Conservation (phyloP, 2,797 vertebrate genomes). For the Lindbergichthys nudifrons region DNA sequence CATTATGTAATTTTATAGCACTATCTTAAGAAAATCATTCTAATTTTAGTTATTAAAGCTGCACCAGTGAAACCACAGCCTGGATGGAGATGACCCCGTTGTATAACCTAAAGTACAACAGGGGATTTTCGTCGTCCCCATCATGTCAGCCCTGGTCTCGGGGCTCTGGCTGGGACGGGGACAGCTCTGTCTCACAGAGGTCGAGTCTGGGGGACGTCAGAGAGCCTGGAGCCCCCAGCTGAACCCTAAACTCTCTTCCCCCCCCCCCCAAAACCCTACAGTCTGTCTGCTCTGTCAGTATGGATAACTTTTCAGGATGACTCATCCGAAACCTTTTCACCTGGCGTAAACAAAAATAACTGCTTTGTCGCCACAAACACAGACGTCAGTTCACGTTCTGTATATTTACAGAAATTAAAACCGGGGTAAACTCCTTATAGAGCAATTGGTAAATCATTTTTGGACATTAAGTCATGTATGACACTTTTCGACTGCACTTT, state of each 20-base stretch:
- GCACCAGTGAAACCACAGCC: background rate
- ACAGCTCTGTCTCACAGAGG: slow-evolving; percentile 63
- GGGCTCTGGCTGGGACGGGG: slow-evolving; percentile 54
- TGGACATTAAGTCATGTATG: no score
- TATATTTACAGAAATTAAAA: background rate
- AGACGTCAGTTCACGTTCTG: background rate
- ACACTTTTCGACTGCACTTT: no score
- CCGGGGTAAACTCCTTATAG: background rate
- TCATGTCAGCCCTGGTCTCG: slow-evolving; percentile 45
- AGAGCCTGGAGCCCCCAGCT: slow-evolving; percentile 43
- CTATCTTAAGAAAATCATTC: no score
- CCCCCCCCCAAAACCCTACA: slow-evolving; percentile 22
- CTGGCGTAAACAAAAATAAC: slow-evolving; percentile 30
- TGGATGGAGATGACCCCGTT: slow-evolving; percentile 12
- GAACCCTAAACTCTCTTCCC: slow-evolving; percentile 40
- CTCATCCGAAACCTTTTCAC: slow-evolving; percentile 46
- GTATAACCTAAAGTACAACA: slow-evolving; percentile 18
- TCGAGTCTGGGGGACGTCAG: slow-evolving; percentile 48
- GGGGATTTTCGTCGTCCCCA: slow-evolving; percentile 23
- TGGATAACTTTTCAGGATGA: slow-evolving; percentile 38
- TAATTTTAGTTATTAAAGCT: background rate
- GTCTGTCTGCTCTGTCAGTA: slow-evolving; percentile 56
- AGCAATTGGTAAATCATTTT: no score
- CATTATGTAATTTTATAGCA: no score
- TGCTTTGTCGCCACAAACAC: background rate